Percentiles rank a stretch among this genome's conserved stretches.
These are phyloP conservation scores for Pygoscelis adeliae DNA, from an alignment of 2,113 vertebrate species.

Conservation along the genomic window DNA sequence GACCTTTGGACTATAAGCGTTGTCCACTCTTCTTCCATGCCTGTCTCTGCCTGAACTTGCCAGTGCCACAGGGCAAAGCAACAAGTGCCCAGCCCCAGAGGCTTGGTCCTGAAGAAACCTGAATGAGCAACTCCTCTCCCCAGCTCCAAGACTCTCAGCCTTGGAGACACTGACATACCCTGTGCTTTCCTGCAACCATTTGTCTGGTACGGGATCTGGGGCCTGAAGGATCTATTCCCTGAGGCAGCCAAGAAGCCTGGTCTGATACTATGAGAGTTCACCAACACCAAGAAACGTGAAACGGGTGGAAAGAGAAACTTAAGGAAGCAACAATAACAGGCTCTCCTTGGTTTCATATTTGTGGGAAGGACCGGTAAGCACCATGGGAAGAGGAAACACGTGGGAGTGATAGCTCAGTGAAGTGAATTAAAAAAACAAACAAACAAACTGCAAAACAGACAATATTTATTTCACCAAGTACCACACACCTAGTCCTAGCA, in stretches of 20 bases:
- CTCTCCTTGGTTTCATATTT: not conserved
- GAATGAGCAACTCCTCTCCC: not conserved
- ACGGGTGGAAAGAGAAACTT: not conserved
- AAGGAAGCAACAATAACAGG: not conserved
- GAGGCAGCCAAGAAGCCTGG: not conserved
- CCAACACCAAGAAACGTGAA: not conserved
- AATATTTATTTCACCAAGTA: not conserved
- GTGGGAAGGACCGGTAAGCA: not conserved
- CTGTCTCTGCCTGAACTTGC: not conserved
- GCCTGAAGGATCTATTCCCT: not conserved
- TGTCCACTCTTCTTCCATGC: not conserved
- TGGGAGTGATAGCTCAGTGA: not conserved
- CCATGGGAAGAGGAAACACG: not conserved
- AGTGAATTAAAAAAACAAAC: not conserved
- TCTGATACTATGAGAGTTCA: not conserved
- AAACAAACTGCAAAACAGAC: accelerated
- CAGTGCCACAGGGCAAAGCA: not conserved
- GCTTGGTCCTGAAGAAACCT: not conserved
- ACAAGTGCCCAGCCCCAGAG: not conserved
- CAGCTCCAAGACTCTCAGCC: not conserved
- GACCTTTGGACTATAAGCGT: not conserved
- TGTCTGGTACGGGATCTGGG: not conserved
- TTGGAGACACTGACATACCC: not conserved
- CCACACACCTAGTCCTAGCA: not conserved
- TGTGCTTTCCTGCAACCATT: not conserved